Evolutionary conservation across 1,140 invertebrate species (phyloP), one percentile per base, ranked within the genome.

Genomic region (Bombus turneri): DNA sequence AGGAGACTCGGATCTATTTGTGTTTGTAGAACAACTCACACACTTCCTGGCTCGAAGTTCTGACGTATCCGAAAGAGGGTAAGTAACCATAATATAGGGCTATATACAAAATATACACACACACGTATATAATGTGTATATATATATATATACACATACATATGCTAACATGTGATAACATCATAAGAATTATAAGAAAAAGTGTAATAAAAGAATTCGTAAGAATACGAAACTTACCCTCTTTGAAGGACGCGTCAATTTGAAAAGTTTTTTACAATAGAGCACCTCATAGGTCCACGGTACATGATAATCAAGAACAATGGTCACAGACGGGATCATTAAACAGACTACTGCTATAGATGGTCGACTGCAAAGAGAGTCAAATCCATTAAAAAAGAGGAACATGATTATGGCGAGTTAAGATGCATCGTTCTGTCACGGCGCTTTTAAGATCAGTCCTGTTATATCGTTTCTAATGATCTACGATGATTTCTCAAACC

Each of bases 21-120:
- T 39, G 5, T 69, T 3, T 77, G 37, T 59, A 37, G 85, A 25
- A 76, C 64, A 85, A 89, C 71, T 90, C 68, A 84, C 75, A 83
- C 73, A 39, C 85, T 88, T 86, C 79, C 86, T 83, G 47, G 80
- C 72, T 83, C 69, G 84, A 88, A 88, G 66, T 87, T 88, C 78
- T 85, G 76, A 88, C 83, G 79, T 86, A 74, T 88, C 76, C 83
- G 85, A 85, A 89, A 89, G 77, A 89, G 83, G 88, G 87, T 87
- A 66, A 88, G 80, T 86, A 69, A 78, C 72, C 57, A 64, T 41
- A 78, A 85, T 43, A 74, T 62, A 53, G 79, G 53, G 8, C 28
- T 80, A 85, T 85, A 57, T 80, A 80, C 76, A 79, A 53, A 31
- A 80, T 47, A 79, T 41, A 80, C 78, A 85, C 53, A 79, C 28